A percentile compares a stretch with the other conserved stretches of the same genome.
phyloP scores from a whole-genome alignment of 2,113 vertebrate genomes.

The Colistium nudipinnis region DNA sequence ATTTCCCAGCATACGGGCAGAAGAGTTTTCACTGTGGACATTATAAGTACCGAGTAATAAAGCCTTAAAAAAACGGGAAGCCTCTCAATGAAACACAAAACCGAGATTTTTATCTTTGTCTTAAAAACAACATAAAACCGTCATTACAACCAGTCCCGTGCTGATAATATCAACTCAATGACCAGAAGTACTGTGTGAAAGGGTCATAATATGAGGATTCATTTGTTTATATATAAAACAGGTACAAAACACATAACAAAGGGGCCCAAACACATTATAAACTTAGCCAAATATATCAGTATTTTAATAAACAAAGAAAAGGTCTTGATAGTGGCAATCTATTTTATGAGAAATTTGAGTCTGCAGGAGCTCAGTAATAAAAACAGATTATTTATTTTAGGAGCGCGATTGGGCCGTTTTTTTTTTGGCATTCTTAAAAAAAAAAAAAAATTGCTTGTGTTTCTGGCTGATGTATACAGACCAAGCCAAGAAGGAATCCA shows the following conservation, averaged over 20 bases:
- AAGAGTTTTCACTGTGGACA: not conserved
- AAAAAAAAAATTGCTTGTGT: not conserved
- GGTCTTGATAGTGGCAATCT: no score
- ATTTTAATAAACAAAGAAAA: no score
- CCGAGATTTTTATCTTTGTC: not conserved
- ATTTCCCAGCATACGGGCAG: no score
- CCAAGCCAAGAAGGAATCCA: not conserved
- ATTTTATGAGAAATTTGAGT: not conserved
- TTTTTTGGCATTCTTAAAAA: slow-evolving; percentile 1
- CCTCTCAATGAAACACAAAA: no score
- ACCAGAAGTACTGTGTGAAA: not conserved
- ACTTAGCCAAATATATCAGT: no score
- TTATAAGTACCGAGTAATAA: not conserved
- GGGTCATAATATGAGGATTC: not conserved
- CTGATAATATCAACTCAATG: not conserved
- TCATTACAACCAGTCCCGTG: not conserved
- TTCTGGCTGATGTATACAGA: slow-evolving; percentile 8
- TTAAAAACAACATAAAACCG: not conserved
- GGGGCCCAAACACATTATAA: no score
- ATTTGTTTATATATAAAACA: not conserved
- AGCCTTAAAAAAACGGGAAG: not conserved
- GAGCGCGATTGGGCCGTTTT: slow-evolving; percentile 1
- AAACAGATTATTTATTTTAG: not conserved
- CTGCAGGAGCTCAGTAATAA: not conserved
- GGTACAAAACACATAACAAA: not conserved